A percentile compares a stretch with the other conserved stretches of the same genome.
Conservation (phyloP, 2,888 invertebrate genomes). For the Tenthredo amoena region DNA sequence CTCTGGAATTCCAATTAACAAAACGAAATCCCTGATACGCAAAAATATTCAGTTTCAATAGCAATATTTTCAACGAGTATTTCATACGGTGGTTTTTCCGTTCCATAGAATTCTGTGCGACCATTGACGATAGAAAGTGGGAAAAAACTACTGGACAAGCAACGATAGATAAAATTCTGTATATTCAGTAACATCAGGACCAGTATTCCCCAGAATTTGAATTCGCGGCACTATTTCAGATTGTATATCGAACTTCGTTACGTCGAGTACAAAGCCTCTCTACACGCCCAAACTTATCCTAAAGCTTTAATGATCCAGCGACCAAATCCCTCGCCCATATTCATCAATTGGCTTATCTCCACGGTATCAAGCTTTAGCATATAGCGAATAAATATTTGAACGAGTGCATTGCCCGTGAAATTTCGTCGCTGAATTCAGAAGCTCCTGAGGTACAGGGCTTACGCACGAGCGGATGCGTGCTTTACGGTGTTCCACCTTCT, state of each 20-base stretch:
- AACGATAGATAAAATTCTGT: not conserved
- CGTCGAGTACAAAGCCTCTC: not conserved
- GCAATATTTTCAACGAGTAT: not conserved
- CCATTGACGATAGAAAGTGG: not conserved
- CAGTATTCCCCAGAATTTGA: not conserved
- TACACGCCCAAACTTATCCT: conserved; percentile 9
- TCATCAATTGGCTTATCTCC: conserved; percentile 20
- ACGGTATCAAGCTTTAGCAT: not conserved
- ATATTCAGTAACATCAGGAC: not conserved
- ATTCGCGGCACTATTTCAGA: not conserved
- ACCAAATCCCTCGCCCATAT: conserved; percentile 27
- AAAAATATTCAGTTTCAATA: conserved; percentile 17
- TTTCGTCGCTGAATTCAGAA: conserved; percentile 1
- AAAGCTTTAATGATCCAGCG: conserved; percentile 35
- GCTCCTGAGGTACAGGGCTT: not conserved
- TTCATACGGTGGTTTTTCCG: not conserved
- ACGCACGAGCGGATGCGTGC: conserved; percentile 1
- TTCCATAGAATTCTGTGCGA: not conserved
- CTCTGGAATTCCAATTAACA: conserved; percentile 55
- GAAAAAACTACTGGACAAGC: not conserved
- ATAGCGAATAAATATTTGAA: conserved; percentile 25
- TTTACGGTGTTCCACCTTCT: conserved; percentile 1
- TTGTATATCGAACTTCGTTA: not conserved
- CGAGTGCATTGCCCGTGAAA: conserved; percentile 22
- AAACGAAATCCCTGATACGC: conserved; percentile 31